Conservation (phyloP, 1,140 invertebrate genomes). For the Theocolax elegans region DNA sequence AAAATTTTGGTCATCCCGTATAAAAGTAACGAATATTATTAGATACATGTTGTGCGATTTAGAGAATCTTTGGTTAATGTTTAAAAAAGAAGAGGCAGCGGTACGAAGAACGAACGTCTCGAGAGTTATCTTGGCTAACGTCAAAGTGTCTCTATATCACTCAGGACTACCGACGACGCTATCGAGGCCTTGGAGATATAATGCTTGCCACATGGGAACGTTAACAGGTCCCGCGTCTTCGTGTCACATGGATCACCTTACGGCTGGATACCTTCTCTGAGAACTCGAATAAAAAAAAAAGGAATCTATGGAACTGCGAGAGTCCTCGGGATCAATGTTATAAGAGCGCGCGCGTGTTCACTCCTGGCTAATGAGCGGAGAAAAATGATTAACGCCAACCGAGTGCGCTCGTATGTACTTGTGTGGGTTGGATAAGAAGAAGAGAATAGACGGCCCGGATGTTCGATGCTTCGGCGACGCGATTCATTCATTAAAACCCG, state of each 20-base stretch:
- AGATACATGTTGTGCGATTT: too few species aligned
- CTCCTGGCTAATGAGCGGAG: slow-evolving; percentile 27
- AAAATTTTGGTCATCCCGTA: too few species aligned
- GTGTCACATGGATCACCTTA: slow-evolving; percentile 46
- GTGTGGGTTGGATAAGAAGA: too few species aligned
- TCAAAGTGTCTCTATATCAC: slow-evolving; percentile 18
- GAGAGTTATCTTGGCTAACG: slow-evolving; percentile 34
- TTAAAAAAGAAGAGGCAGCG: too few species aligned
- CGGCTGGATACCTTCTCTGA: slow-evolving; percentile 39
- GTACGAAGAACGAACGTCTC: too few species aligned
- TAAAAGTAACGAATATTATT: too few species aligned
- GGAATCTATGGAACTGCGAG: too few species aligned
- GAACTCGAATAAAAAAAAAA: slow-evolving; percentile 26
- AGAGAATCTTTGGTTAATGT: too few species aligned
- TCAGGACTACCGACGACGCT: slow-evolving; percentile 38
- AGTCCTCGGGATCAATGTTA: not conserved
- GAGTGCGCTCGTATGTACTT: too few species aligned
- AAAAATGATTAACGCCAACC: slow-evolving; percentile 35
- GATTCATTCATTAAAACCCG: slow-evolving; percentile 37
- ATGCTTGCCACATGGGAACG: slow-evolving; percentile 39
- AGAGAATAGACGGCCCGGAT: slow-evolving; percentile 23
- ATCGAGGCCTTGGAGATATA: slow-evolving; percentile 20
- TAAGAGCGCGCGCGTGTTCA: not conserved
- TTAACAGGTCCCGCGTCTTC: slow-evolving; percentile 40
- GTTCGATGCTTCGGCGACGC: not conserved